Conservation (phyloP, 2,797 vertebrate species). For the Valencia hispanica region DNA sequence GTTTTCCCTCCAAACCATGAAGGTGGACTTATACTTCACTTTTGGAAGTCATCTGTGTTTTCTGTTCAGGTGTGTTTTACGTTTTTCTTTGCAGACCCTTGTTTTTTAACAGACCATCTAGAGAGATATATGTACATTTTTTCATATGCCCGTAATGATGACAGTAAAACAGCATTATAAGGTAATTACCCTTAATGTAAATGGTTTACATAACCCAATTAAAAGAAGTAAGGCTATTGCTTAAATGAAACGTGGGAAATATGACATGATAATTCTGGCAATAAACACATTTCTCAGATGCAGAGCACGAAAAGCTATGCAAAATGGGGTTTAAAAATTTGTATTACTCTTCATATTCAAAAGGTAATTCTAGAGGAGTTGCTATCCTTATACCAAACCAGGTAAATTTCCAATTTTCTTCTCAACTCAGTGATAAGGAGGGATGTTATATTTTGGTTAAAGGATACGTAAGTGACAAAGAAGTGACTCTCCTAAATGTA, state of each 20-base stretch:
- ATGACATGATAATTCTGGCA: background rate
- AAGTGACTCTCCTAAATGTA: slow-evolving; percentile 6
- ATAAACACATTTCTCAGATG: background rate
- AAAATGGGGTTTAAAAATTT: background rate
- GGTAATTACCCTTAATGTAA: background rate
- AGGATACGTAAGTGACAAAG: too few species aligned
- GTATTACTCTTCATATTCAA: background rate
- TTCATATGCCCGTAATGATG: background rate
- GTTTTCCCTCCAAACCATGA: background rate
- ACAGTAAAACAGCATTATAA: background rate
- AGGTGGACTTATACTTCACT: background rate
- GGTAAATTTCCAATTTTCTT: too few species aligned
- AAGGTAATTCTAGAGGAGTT: background rate
- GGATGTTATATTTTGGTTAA: too few species aligned
- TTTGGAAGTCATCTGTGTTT: background rate
- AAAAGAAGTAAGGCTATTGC: background rate
- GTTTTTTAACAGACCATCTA: background rate
- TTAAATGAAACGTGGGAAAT: background rate
- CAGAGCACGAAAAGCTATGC: background rate
- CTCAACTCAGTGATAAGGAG: too few species aligned
- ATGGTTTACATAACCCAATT: background rate
- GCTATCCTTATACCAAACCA: too few species aligned
- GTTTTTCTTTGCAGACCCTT: background rate
- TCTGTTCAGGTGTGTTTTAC: background rate
- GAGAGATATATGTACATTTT: background rate